Percentiles rank a stretch among this genome's conserved stretches.
phyloP scores from a whole-genome alignment of 2,888 invertebrate species.

The Pristionchus mayeri region DNA sequence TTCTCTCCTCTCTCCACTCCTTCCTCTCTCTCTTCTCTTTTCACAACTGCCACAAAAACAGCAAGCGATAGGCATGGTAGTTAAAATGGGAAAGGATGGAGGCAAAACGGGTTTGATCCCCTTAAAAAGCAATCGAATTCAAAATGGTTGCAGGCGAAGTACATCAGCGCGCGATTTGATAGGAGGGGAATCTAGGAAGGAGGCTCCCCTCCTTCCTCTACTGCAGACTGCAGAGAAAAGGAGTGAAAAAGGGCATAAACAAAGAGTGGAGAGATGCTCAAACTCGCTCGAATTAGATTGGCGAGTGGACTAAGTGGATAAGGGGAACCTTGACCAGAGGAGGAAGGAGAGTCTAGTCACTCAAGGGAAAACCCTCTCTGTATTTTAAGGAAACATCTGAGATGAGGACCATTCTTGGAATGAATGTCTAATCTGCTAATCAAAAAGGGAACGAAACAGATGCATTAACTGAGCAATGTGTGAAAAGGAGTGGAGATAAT shows the following conservation, averaged over 20 bases:
- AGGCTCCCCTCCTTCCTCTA: too few relatives aligned
- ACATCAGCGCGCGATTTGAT: background rate
- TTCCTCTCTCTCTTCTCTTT: background rate
- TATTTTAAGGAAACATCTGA: too few relatives aligned
- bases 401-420: too few relatives aligned
- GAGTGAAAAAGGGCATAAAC: background rate
- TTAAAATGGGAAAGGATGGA: background rate
- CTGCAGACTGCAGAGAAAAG: background rate
- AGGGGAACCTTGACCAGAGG: background rate
- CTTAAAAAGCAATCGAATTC: background rate
- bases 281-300: background rate
- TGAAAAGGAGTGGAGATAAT: background rate
- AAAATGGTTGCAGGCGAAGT: background rate
- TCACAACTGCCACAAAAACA: constrained; percentile 18
- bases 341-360: constrained; percentile 1
- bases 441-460: too few relatives aligned
- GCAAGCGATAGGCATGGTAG: background rate
- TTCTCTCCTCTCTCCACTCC: background rate
- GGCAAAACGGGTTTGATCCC: constrained; percentile 1
- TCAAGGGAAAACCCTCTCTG: background rate
- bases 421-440: too few relatives aligned
- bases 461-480: too few relatives aligned
- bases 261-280: background rate
- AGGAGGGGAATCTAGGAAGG: background rate
- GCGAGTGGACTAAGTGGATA: background rate